These are phyloP conservation scores for Cassiopea xamachana DNA, from an alignment of 30 jellyfish, hydroid and myxozoan genomes.

Conservation along the genomic window DNA sequence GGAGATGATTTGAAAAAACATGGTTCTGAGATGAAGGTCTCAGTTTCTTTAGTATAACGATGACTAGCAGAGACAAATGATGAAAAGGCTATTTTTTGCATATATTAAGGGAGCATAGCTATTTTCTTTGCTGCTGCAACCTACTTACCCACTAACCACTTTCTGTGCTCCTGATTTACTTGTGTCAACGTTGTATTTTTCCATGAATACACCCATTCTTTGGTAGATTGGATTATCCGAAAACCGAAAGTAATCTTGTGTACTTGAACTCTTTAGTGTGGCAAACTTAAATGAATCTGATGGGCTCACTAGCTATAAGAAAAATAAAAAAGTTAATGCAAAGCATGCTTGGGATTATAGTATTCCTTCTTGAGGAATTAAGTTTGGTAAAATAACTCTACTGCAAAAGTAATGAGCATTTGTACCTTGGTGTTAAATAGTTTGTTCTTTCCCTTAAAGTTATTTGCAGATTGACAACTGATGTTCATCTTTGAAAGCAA, in stretches of 20 bases:
- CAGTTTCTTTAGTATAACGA: too few species aligned
- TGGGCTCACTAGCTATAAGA: constrained; percentile 64
- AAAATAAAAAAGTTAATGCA: background rate
- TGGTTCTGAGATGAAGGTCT: too few species aligned
- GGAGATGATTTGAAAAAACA: too few species aligned
- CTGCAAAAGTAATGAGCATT: too few species aligned
- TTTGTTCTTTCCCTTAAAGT: too few species aligned
- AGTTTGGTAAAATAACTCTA: too few species aligned
- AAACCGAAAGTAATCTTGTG: constrained; percentile 29
- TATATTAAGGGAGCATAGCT: background rate
- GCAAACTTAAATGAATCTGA: constrained; percentile 53
- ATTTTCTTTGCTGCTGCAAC: background rate
- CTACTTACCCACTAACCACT: background rate
- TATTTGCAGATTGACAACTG: too few species aligned
- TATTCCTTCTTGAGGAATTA: too few species aligned
- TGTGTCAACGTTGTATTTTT: constrained; percentile 27
- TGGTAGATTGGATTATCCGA: constrained; percentile 18
- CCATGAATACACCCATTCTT: constrained; percentile 63
- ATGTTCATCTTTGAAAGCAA: too few species aligned
- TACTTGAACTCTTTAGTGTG: constrained; percentile 50
- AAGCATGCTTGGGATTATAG: background rate
- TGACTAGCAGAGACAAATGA: too few species aligned
- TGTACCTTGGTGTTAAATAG: too few species aligned
- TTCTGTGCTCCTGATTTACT: background rate
- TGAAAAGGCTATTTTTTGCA: too few species aligned